These are phyloP conservation scores for Bovichtus diacanthus DNA, from an alignment of 2,797 vertebrate genomes.

Conservation along the genomic window DNA sequence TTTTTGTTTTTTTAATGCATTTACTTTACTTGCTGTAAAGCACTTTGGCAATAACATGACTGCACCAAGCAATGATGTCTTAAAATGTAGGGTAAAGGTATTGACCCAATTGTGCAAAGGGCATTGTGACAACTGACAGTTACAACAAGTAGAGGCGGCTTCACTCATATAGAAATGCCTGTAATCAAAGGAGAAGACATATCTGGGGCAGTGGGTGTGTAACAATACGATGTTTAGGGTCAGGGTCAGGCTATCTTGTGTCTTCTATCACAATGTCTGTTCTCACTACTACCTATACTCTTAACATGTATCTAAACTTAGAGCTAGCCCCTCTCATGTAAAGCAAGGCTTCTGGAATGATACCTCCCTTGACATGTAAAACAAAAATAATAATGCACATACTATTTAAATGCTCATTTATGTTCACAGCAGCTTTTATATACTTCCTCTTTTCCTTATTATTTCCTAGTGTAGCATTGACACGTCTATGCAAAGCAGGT, in stretches of 20 bases:
- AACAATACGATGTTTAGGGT: not conserved
- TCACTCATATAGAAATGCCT: not conserved
- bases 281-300: not conserved
- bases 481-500: not conserved
- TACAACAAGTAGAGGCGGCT: no score
- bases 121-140: slow-evolving; percentile 9
- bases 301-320: not conserved
- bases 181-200: not conserved
- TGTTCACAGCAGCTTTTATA: not conserved
- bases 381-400: not conserved
- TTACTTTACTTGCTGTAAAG: not conserved
- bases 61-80: not conserved
- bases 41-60: not conserved
- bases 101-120: not conserved
- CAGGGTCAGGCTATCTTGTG: not conserved
- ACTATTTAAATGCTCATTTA: not conserved
- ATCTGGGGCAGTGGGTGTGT: not conserved
- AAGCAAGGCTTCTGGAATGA: not conserved
- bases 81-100: slow-evolving; percentile 31
- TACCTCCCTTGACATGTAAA: not conserved
- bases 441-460: no score
- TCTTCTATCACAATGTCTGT: not conserved
- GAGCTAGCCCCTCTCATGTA: not conserved
- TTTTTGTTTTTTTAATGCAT: no score
- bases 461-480: not conserved